These are phyloP conservation scores for Heliconius hermathena DNA, from an alignment of 1,140 invertebrate species.

Conservation along the genomic window DNA sequence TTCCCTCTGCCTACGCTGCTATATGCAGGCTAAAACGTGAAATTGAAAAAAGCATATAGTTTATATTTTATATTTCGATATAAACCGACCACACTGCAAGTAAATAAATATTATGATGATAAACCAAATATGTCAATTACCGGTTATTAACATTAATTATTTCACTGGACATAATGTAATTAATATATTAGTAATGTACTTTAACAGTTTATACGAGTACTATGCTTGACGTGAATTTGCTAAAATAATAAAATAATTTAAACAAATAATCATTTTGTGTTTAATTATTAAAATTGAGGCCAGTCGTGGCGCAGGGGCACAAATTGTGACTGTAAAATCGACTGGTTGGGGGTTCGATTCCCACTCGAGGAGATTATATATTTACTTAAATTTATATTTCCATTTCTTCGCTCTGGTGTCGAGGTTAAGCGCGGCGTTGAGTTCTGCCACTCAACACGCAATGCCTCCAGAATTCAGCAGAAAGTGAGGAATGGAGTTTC, in stretches of 20 bases:
- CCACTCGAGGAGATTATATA: too few species aligned
- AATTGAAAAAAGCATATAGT: background rate
- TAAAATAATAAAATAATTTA: background rate
- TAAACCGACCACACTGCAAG: background rate
- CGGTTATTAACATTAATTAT: background rate
- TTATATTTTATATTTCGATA: too few species aligned
- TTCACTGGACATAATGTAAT: background rate
- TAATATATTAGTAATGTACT: background rate
- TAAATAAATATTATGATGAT: background rate
- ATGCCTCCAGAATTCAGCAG: too few species aligned
- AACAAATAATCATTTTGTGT: background rate
- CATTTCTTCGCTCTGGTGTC: too few species aligned
- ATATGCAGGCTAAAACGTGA: background rate
- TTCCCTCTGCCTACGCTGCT: background rate
- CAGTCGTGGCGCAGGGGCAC: too few species aligned
- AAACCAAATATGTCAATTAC: background rate
- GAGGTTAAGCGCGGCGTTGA: too few species aligned
- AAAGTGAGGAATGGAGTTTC: too few species aligned
- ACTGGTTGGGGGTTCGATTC: too few species aligned
- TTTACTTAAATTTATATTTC: too few species aligned
- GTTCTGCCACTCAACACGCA: too few species aligned
- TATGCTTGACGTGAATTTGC: background rate
- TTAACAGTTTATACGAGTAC: background rate
- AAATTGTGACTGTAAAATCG: too few species aligned
- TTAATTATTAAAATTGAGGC: background rate